Evolutionary conservation across 2,888 invertebrate genomes (phyloP).

Genomic region (Eilema depressum): DNA sequence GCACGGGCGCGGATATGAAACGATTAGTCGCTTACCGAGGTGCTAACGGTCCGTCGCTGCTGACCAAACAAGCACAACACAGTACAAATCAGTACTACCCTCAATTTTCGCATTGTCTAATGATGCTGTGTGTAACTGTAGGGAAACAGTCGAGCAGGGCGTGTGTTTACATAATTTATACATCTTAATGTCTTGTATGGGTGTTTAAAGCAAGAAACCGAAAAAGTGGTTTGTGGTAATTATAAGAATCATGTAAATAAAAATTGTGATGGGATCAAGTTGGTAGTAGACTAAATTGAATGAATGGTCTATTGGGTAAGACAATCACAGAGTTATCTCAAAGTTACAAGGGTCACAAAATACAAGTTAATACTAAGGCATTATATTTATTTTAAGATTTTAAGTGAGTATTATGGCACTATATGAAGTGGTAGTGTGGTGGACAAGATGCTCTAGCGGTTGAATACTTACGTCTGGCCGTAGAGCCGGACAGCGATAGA

Average conservation of each 20-base stretch:
- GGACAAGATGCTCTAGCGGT: conserved; percentile 5
- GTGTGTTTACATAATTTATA: conserved; percentile 56
- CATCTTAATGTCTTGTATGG: conserved; percentile 51
- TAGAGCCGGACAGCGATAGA: conserved; percentile 91
- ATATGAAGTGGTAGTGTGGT: conserved; percentile 21
- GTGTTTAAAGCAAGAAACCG: conserved; percentile 54
- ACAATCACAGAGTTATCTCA: conserved; percentile 17
- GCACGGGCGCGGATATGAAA: conserved; percentile 75
- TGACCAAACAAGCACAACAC: conserved; percentile 86
- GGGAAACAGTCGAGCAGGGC: conserved; percentile 59
- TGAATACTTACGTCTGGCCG: conserved; percentile 90
- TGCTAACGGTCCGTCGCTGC: conserved; percentile 86
- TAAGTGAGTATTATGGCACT: conserved; percentile 16
- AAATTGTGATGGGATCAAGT: conserved; percentile 30
- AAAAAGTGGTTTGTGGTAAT: conserved; percentile 37
- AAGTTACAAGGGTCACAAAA: conserved; percentile 11
- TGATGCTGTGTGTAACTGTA: conserved; percentile 61
- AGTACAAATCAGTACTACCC: conserved; percentile 85
- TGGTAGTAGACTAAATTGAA: conserved; percentile 28
- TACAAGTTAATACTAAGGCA: conserved; percentile 10
- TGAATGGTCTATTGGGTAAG: conserved; percentile 30
- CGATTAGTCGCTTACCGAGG: conserved; percentile 83
- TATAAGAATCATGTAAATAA: conserved; percentile 47
- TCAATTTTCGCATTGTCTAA: conserved; percentile 73
- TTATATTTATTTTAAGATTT: neutral